Conservation (phyloP, 2,888 invertebrate genomes). For the Chrysopilus asiliformis region DNA sequence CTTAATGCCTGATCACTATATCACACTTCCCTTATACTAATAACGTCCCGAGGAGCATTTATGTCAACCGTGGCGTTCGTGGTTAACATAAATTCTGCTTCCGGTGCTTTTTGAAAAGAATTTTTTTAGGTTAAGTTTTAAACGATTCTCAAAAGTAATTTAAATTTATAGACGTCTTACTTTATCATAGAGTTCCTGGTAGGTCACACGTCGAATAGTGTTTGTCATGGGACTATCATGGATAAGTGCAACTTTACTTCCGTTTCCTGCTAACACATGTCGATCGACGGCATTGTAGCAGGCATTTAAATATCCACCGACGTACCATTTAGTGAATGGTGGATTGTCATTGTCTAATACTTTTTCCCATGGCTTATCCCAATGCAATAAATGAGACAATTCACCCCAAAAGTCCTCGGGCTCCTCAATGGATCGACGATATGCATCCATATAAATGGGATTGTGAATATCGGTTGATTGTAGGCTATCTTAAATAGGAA, state of each 20-base stretch:
- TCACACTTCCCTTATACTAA: too few relatives aligned
- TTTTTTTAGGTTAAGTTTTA: too few relatives aligned
- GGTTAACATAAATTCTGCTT: too few relatives aligned
- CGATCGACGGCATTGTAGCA: conserved; percentile 88
- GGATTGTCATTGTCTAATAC: conserved; percentile 71
- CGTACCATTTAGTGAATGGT: conserved; percentile 83
- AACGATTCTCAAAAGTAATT: not conserved
- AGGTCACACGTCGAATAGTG: conserved; percentile 62
- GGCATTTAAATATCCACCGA: conserved; percentile 80
- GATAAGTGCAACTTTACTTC: conserved; percentile 67
- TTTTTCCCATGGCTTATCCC: conserved; percentile 73
- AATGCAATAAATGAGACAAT: conserved; percentile 55
- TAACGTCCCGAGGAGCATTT: too few relatives aligned
- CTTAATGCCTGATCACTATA: too few relatives aligned
- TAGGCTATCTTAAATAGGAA: conserved; percentile 12
- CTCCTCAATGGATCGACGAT: conserved; percentile 53
- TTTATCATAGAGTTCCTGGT: conserved; percentile 65
- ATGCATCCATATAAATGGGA: conserved; percentile 48
- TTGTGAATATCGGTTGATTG: conserved; percentile 25
- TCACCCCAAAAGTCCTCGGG: conserved; percentile 82
- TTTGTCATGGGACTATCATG: conserved; percentile 84
- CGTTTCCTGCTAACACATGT: conserved; percentile 67
- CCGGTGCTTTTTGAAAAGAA: not conserved
- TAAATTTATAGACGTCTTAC: conserved; percentile 40
- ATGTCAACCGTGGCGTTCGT: too few relatives aligned